Percentiles rank a stretch among this genome's conserved stretches.
These are phyloP conservation scores for Blennius ocellaris DNA, from an alignment of 2,113 vertebrate species.

Conservation along the genomic window DNA sequence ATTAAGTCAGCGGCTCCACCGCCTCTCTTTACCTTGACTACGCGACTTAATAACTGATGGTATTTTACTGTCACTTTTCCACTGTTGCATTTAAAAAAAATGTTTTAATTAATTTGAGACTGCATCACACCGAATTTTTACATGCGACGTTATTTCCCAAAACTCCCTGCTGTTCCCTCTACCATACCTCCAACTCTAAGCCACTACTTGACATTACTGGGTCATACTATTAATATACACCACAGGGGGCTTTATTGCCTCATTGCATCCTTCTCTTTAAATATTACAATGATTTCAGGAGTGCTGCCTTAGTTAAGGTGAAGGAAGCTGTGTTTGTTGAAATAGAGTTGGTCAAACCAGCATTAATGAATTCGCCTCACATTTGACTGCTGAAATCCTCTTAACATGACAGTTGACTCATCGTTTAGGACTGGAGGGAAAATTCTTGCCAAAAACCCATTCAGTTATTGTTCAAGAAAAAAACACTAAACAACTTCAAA, in stretches of 20 bases:
- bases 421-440: background rate
- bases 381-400: conserved; percentile 1
- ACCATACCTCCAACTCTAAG: conserved; percentile 20
- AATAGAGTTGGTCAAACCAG: background rate
- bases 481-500: conserved; percentile 9
- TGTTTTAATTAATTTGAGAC: conserved; percentile 9
- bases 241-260: conserved; percentile 39
- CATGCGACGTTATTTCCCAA: conserved; percentile 3
- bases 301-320: conserved; percentile 17
- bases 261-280: conserved; percentile 51
- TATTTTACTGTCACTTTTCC: conserved; percentile 2
- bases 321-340: conserved; percentile 10
- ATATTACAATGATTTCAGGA: conserved; percentile 46
- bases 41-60: conserved; percentile 31
- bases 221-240: conserved; percentile 70
- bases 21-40: conserved; percentile 21
- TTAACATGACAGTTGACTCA: too few species aligned
- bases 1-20: conserved; percentile 54
- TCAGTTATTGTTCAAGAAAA: background rate
- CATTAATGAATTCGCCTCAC: background rate
- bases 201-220: conserved; percentile 70
- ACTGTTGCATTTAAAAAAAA: too few species aligned
- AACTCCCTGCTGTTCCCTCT: conserved; percentile 5
- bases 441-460: conserved; percentile 7
- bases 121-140: background rate